phyloP scores from a whole-genome alignment of 2,888 invertebrate genomes.

The Cordilura impudica region DNA sequence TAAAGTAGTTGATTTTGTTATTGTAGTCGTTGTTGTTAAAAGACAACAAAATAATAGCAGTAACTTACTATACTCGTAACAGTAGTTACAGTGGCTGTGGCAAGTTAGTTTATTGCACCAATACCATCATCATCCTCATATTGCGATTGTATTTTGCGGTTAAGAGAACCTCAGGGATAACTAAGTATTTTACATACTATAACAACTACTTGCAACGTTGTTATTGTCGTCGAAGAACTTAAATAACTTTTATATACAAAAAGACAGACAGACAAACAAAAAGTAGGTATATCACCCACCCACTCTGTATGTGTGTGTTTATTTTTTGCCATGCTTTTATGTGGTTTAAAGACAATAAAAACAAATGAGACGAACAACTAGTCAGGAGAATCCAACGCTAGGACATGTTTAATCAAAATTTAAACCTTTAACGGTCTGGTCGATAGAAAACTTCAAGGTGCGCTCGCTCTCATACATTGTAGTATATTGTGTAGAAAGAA shows the following conservation, averaged over 20 bases:
- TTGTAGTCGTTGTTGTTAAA: constrained; percentile 29
- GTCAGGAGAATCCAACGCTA: constrained; percentile 50
- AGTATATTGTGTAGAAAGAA: constrained; percentile 10
- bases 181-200: constrained; percentile 11
- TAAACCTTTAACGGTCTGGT: constrained; percentile 65
- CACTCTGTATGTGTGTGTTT: constrained; percentile 36
- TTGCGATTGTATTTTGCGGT: constrained; percentile 63
- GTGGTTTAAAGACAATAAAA: constrained; percentile 34
- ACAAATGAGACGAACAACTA: constrained; percentile 49
- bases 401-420: constrained; percentile 65
- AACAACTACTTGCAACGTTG: constrained; percentile 26
- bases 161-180: constrained; percentile 43
- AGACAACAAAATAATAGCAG: constrained; percentile 29
- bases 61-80: constrained; percentile 41
- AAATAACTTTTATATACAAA: constrained; percentile 27
- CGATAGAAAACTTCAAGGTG: constrained; percentile 45
- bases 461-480: constrained; percentile 39
- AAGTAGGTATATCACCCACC: constrained; percentile 13
- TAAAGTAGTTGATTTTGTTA: constrained; percentile 15
- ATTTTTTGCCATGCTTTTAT: too few relatives aligned
- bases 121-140: constrained; percentile 11
- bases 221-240: constrained; percentile 1
- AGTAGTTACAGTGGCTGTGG: constrained; percentile 33
- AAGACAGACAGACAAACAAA: constrained; percentile 12
- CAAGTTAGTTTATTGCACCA: constrained; percentile 19